Base-by-base conservation (phyloP, 2,888 invertebrate species). In the Rhorus exstirpatorius region DNA sequence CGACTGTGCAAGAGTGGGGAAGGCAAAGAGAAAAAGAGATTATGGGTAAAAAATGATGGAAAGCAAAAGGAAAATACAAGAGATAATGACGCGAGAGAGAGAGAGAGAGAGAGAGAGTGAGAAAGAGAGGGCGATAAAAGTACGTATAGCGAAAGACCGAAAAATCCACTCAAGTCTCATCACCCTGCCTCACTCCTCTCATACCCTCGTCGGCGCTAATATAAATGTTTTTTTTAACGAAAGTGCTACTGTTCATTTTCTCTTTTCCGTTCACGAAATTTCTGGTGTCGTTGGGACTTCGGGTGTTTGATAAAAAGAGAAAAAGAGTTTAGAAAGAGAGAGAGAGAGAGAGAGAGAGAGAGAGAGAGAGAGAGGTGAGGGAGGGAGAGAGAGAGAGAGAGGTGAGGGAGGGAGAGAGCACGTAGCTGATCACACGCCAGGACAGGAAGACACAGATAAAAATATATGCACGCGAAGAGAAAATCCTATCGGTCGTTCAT, bases 41-140 rank as follows among this genome's bases (percentile, higher is more conserved):
- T n/a, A 10, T 17, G 46, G 12, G 35, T 35, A 31, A 58, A 63
- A 10, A 31, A 17, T 24, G 77, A 31, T 63, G 58, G 65, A 81
- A 77, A 83, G 75, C 75, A 77, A 72, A 65, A 61, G 63, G 61
- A 75, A 79, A 68, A 65, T 74, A 63, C 6, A 70, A 31, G 63
- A 80, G n/a, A n/a, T n/a, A n/a, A n/a, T n/a, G n/a, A n/a, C n/a
- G n/a, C n/a, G n/a, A n/a, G n/a, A n/a, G n/a, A n/a, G n/a, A n/a
- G n/a, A n/a, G n/a, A n/a, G n/a, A n/a, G n/a, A n/a, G n/a, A n/a
- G n/a, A n/a, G n/a, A n/a, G n/a, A n/a, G n/a, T n/a, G n/a, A n/a
- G n/a, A n/a, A n/a, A n/a, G n/a, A n/a, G n/a, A n/a, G n/a, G 84
- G 76, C 65, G 84, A 84, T 82, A 81, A 76, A 84, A 71, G 80